Base-by-base conservation (phyloP, 2,797 vertebrate species). In the Agapornis canus region DNA sequence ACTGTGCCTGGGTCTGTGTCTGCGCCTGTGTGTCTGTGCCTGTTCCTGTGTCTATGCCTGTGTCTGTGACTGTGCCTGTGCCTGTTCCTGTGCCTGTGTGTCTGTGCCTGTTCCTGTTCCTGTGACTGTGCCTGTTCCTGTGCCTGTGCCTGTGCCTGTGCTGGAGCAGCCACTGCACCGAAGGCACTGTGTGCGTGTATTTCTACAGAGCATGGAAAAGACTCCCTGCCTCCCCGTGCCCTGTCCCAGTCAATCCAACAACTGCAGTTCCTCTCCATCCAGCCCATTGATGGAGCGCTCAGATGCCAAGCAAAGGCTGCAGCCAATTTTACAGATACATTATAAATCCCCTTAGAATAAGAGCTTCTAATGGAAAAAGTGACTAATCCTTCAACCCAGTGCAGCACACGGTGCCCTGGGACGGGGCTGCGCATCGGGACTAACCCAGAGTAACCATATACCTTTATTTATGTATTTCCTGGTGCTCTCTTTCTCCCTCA, bases 331-430 rank as follows among this genome's bases (percentile, higher is more conserved):
- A 89, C 91, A 93, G 91, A 92, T 96, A 90, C 73, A 78, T 92
- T 96, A 92, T 93, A 94, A 95, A 95, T 94, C 91, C 94, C 94
- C 32, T 64, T 81, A 84, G 92, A 94, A 92, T 96, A 94, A 86
- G 87, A 89, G 87, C 80, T 95, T 88, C 80, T 94, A 91, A 96
- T 96, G 96, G 96, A 96, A 97, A 96, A 95, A 96, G 90, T 94
- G 95, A 96, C 87, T 94, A 94, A 97, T 83, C 92, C 89, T 83
- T 89, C 79, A 84, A 70, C 89, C 68, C 68, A 85, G 86, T 19
- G 4, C 43, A 19, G 91, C 93, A 70, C 83, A 66, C 39, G 61
- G 91, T 27, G 2, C 86, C 81, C 89, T 86, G 95, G 88, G 92
- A 94, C 0, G 6, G 87, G 79, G 4, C 79, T 78, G 83, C 48